Base-by-base conservation (phyloP, 92 coral and sea anemone genomes). In the Parazoanthus atlanticus region DNA sequence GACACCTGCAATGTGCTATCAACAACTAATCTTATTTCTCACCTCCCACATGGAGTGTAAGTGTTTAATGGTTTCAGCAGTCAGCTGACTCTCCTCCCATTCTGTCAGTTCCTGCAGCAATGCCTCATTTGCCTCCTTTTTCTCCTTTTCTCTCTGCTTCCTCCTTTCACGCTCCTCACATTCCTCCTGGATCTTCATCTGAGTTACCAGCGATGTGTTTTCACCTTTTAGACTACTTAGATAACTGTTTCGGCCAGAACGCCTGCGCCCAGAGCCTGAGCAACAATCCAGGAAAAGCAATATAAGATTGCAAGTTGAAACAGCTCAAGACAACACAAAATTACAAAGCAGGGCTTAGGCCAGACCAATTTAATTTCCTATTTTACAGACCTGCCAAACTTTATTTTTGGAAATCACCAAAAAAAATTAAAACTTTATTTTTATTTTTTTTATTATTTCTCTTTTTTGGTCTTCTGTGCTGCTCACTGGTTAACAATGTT, bases 21-120 rank as follows among this genome's bases (percentile, higher is more conserved):
- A n/a, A n/a, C n/a, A n/a, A n/a, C n/a, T n/a, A n/a, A n/a, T n/a
- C n/a, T n/a, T n/a, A n/a, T n/a, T n/a, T 12, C 91, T 49, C 46
- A 95, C 99, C 98, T 97, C 99, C 99, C 99, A 97, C 98, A 97
- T 94, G 0, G 98, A 93, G 19, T 93, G 96, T 33, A 97, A 91
- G 36, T 94, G 93, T 61, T 93, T 90, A 71, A 94, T 56, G 43
- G 88, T 77, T 38, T 95, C 90, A 49, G 86, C 71, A 9, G 93
- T 91, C 72, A 95, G 88, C 29, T 92, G 92, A 17, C 92, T 91
- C 79, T 91, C 90, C 81, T 97, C 99, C 99, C 99, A 97, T 40
- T 95, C 99, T 10, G 90, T 89, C 61, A 97, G 90, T 69, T 97
- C 99, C 82, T 94, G 97, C 81, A 97, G 91, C 74, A 97, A 61